phyloP scores from a whole-genome alignment of 2,797 vertebrate genomes.

The Falco concolor region DNA sequence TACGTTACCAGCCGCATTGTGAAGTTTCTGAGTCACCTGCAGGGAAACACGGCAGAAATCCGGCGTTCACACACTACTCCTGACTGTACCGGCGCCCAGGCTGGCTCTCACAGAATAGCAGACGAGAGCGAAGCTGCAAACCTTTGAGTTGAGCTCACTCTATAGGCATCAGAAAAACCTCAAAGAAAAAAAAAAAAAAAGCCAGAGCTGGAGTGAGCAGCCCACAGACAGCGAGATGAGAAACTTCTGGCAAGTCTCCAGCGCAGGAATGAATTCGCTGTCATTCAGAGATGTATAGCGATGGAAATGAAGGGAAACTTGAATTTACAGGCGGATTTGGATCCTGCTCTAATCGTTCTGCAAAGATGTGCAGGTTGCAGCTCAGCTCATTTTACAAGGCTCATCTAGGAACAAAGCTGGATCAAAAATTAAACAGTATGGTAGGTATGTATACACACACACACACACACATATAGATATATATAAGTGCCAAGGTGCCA shows the following conservation, averaged over 20 bases:
- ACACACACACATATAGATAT: rapidly evolving
- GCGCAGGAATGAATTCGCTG: constrained; percentile 65
- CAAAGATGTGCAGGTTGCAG: constrained; percentile 54
- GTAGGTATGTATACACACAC: neutral
- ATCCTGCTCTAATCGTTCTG: constrained; percentile 31
- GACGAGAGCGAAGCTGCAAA: constrained; percentile 50
- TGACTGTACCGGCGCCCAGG: constrained; percentile 44
- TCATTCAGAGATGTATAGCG: constrained; percentile 52
- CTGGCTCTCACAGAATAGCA: constrained; percentile 40
- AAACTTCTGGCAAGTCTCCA: constrained; percentile 76
- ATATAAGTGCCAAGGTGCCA: neutral
- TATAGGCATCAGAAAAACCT: constrained; percentile 67
- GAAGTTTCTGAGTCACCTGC: constrained; percentile 75
- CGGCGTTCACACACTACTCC: constrained; percentile 36
- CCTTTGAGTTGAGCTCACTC: constrained; percentile 70
- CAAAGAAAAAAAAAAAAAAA: neutral
- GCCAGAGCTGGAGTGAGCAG: constrained; percentile 47
- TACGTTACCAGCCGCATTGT: constrained; percentile 80
- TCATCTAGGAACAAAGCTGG: neutral
- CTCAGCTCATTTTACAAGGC: constrained; percentile 47
- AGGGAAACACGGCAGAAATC: constrained; percentile 43
- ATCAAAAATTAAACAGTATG: neutral
- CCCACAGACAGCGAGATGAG: constrained; percentile 68
- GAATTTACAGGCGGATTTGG: constrained; percentile 44
- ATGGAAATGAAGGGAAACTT: constrained; percentile 64